phyloP scores from a whole-genome alignment of 2,888 invertebrate genomes.

The Iphiclides podalirius region DNA sequence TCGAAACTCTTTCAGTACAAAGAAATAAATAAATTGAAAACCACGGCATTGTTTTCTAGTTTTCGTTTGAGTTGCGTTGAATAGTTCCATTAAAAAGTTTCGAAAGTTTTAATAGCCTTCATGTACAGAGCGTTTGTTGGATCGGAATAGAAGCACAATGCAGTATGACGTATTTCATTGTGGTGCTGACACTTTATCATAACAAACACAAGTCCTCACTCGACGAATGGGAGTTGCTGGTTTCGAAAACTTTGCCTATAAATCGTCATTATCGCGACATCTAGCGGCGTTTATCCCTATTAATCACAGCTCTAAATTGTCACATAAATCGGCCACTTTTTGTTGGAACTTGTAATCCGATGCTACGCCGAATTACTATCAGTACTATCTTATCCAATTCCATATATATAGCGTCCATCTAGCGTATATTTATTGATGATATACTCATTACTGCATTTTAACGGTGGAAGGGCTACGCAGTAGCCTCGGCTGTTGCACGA shows the following conservation, averaged over 20 bases:
- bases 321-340: not conserved
- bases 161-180: not conserved
- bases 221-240: conserved; percentile 1
- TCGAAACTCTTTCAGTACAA: too few species aligned
- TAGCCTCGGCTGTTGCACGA: too few species aligned
- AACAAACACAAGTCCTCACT: not conserved
- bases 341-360: too few species aligned
- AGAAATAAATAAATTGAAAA: too few species aligned
- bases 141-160: not conserved
- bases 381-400: too few species aligned
- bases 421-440: too few species aligned
- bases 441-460: too few species aligned
- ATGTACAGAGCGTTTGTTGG: not conserved
- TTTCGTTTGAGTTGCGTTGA: too few species aligned
- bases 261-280: conserved; percentile 7
- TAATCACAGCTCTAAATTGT: not conserved
- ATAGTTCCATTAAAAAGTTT: not conserved
- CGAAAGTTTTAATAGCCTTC: conserved; percentile 4
- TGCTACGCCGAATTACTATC: too few species aligned
- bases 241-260: conserved; percentile 11
- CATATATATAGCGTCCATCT: too few species aligned
- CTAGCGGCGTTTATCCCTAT: not conserved
- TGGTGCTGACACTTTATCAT: not conserved
- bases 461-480: too few species aligned
- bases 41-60: not conserved